Base-by-base conservation (phyloP, 2,888 invertebrate species). In the Ophioninae sp. region DNA sequence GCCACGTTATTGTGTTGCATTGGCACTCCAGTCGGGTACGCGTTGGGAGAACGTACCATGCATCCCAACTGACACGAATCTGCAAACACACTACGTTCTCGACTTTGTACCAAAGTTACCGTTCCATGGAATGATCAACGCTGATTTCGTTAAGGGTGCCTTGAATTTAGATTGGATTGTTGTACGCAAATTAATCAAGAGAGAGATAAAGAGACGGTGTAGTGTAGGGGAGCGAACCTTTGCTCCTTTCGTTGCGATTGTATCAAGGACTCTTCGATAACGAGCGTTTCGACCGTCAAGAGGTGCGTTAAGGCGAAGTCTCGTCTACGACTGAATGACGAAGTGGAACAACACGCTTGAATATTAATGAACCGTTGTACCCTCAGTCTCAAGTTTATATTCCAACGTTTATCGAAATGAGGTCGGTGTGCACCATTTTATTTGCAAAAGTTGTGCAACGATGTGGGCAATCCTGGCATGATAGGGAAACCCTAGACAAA, bases 201-300 rank as follows among this genome's bases (percentile, higher is more conserved):
- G 17, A 50, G 17, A 50, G 17, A 50, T 6, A 50, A 17, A 50
- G 50, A 50, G 13, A 50, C 6, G 7, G 59, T 20, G 10, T 20
- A 59, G 21, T 23, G 21, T 23, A 21, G 10, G 21, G 10, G 10
- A 23, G 62, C 30, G 70, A 59, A 64, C 64, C 62, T 56, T 50
- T 68, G 69, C 64, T 59, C 59, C 37, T 59, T 72, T 67, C 67
- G 56, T 61, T 59, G 62, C 81, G 50, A 39, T 65, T 39, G 73
- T 69, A 74, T 61, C 64, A 79, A 76, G 72, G 50, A 75, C 69
- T 74, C 82, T 78, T 64, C 44, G 68, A 61, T 76, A 79, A 83
- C 79, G 75, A 75, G 79, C 67, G 13, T 56, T 56, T 59, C 75
- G 13, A 62, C 61, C 61, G 56, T 70, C 41, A 67, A 62, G 68